Conservation (phyloP, 1,140 invertebrate genomes). For the Sarcophaga bullata region DNA sequence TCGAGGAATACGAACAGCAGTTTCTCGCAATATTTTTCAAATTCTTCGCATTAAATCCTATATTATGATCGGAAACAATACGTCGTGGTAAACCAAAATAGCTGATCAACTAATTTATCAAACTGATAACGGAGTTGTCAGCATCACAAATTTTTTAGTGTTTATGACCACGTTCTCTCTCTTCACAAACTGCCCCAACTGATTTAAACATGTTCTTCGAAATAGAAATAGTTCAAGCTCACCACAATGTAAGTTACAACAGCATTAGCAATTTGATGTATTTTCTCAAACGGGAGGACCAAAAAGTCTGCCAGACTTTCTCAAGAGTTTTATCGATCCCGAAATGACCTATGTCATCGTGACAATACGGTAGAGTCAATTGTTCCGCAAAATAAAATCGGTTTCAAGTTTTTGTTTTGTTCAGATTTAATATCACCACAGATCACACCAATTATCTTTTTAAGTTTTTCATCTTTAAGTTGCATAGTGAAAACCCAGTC, state of each 20-base stretch:
- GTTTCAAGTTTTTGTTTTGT: constrained; percentile 13
- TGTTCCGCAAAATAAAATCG: constrained; percentile 10
- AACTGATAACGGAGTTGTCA: neutral
- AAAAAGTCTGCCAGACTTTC: neutral
- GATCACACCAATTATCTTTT: constrained; percentile 4
- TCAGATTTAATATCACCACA: neutral
- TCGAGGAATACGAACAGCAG: too few species aligned
- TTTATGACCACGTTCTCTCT: neutral
- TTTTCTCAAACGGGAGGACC: neutral
- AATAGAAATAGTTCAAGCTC: neutral
- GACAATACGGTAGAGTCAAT: constrained; percentile 37
- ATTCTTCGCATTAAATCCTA: neutral
- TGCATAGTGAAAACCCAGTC: constrained; percentile 41
- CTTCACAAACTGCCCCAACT: neutral
- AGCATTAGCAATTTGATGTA: constrained; percentile 9
- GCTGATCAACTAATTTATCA: neutral
- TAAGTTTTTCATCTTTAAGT: neutral
- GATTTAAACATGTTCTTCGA: neutral
- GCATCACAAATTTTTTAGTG: constrained; percentile 10
- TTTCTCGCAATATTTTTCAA: constrained; percentile 44
- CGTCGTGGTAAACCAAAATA: neutral
- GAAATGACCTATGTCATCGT: too few species aligned
- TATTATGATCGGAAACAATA: neutral
- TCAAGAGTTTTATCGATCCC: constrained; percentile 6
- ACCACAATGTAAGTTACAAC: neutral